Base-by-base conservation (phyloP, 1,140 invertebrate genomes). In the Drosophila ercepeae region DNA sequence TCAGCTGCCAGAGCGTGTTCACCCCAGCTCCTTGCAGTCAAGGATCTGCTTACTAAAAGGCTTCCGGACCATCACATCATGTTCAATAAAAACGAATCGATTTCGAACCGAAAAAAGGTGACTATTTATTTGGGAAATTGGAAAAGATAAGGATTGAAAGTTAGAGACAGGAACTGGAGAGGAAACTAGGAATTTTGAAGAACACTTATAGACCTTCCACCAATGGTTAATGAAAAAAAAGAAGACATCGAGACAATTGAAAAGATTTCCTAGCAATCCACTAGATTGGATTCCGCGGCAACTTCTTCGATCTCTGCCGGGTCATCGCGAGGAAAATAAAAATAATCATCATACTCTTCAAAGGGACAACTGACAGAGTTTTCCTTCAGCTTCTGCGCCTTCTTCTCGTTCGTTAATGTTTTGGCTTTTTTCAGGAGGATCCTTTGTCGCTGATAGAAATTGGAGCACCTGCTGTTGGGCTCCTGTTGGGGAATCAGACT, bases 1-100 rank as follows among this genome's bases (percentile, higher is more conserved):
- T 84, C 21, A 76, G 81, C 32, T 84, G 81, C 42, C 49, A 61
- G 6, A 76, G 81, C 36, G 76, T 84, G 3, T 76, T 84, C 2
- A 61, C 51, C 4, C 82, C 32, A 14, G 72, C 63, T 3, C 76
- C 81, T 3, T 84, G 81, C 48, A 69, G 82, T 14, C 72, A 69
- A 25, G 48, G 61, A 25, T 51, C 55, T 1, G 41, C 44, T 3
- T 84, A 84, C 44, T 84, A 32, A 46, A 29, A 7, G 7, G 8
- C n/a, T 3, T 11, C n/a, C 3, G 9, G 1, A 44, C 23, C 9
- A 42, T 27, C n/a, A 0, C 16, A 14, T 18, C 11, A 0, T 23
- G 7, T 9, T 51, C 13, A 59, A 57, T 58, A 50, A 49, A 44
- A 18, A 36, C 23, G 16, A 60, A 55, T 11, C 16, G 2, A 42